Evolutionary conservation across 2,888 invertebrate genomes (phyloP).

Genomic region (Macaria liturata): DNA sequence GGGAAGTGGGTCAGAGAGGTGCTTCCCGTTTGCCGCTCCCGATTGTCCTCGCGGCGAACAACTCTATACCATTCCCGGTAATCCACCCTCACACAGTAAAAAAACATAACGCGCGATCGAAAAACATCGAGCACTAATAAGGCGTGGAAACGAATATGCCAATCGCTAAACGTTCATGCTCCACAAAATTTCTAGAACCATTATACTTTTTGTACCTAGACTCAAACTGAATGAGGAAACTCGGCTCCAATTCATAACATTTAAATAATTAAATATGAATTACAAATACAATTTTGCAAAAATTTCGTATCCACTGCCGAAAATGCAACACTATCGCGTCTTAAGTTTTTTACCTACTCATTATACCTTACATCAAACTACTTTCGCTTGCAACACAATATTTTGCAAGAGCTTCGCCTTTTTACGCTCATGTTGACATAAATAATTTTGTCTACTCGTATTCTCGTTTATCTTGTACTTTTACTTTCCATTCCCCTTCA

Average conservation of each 20-base stretch:
- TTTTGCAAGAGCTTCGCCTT: constrained; percentile 44
- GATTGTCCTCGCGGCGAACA: constrained; percentile 67
- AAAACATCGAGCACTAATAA: not conserved
- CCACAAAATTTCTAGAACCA: too few relatives aligned
- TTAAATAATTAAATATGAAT: too few relatives aligned
- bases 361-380: constrained; percentile 34
- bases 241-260: too few relatives aligned
- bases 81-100: constrained; percentile 40
- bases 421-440: constrained; percentile 37
- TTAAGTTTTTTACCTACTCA: constrained; percentile 25
- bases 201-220: too few relatives aligned
- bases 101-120: constrained; percentile 18
- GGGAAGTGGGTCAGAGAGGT: constrained; percentile 66
- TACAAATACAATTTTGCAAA: too few relatives aligned
- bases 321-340: constrained; percentile 9
- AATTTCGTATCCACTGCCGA: not conserved
- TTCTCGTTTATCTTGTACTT: constrained; percentile 9
- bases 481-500: not conserved
- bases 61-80: constrained; percentile 76
- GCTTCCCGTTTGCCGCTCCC: constrained; percentile 62
- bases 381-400: constrained; percentile 54
- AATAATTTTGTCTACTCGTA: constrained; percentile 25
- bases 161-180: too few relatives aligned
- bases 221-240: too few relatives aligned
- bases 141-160: constrained; percentile 1